A percentile compares a stretch with the other conserved stretches of the same genome.
Evolutionary conservation across 1,140 invertebrate species (phyloP).

Genomic region (Lepidurus couesii): DNA sequence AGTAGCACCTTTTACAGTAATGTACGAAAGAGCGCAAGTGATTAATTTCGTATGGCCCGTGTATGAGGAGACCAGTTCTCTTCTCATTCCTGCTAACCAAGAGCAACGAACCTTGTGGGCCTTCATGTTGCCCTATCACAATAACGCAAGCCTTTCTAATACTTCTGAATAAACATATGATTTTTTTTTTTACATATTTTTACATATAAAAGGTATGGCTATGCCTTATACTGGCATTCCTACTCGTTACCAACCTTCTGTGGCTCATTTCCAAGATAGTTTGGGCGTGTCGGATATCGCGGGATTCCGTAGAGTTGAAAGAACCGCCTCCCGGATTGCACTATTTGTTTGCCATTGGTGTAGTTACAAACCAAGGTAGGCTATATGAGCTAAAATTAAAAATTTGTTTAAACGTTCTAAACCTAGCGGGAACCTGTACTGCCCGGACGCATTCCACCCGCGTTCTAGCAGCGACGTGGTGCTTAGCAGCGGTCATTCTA

Average conservation of each 20-base stretch:
- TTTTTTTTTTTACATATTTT: not conserved
- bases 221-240: not conserved
- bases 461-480: conserved; percentile 24
- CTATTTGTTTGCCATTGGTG: not conserved
- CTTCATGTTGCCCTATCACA: not conserved
- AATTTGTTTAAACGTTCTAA: too few species aligned
- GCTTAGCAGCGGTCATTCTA: not conserved
- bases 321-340: not conserved
- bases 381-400: not conserved
- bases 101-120: not conserved
- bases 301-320: not conserved
- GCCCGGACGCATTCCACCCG: not conserved
- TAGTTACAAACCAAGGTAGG: not conserved
- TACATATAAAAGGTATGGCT: not conserved
- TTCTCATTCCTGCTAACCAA: not conserved
- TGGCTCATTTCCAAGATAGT: not conserved
- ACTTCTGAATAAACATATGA: not conserved
- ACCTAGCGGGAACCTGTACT: not conserved
- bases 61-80: not conserved
- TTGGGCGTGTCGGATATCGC: not conserved
- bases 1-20: not conserved
- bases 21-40: not conserved
- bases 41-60: not conserved
- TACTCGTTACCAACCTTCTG: not conserved
- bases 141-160: not conserved